Evolutionary conservation across 2,888 invertebrate genomes (phyloP).

Genomic region (Drepana falcataria): DNA sequence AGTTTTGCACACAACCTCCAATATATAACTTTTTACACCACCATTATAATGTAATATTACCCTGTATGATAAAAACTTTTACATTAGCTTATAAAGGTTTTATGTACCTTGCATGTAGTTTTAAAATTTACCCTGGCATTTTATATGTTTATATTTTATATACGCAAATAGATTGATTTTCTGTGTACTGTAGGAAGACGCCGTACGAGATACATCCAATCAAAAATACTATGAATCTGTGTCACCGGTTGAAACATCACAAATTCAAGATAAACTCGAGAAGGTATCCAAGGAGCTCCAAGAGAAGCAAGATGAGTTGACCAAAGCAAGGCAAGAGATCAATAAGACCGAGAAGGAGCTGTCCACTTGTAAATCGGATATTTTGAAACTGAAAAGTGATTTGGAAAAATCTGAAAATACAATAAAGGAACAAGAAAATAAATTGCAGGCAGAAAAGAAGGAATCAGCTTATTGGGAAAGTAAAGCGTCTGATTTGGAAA

Average conservation of each 20-base stretch:
- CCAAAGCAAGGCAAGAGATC: slow-evolving; percentile 46
- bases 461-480: slow-evolving; percentile 82
- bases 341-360: slow-evolving; percentile 70
- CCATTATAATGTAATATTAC: no score
- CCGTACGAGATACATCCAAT: slow-evolving; percentile 61
- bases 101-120: background rate
- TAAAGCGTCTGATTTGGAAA: slow-evolving; percentile 80
- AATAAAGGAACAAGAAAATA: slow-evolving; percentile 82
- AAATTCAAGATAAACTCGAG: slow-evolving; percentile 68
- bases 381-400: slow-evolving; percentile 59
- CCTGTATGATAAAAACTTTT: no score
- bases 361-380: slow-evolving; percentile 58
- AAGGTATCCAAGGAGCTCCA: slow-evolving; percentile 48
- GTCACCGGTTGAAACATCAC: slow-evolving; percentile 69
- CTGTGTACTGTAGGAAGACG: slow-evolving; percentile 51
- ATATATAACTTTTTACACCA: no score
- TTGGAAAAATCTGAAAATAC: slow-evolving; percentile 64
- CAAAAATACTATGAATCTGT: slow-evolving; percentile 70
- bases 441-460: slow-evolving; percentile 79
- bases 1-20: no score
- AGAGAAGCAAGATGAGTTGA: slow-evolving; percentile 57
- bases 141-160: background rate
- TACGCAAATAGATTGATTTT: background rate
- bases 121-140: background rate
- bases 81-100: no score